Percentiles rank a stretch among this genome's conserved stretches.
Conservation (phyloP, 1,140 invertebrate genomes). For the Saxidomus purpurata region DNA sequence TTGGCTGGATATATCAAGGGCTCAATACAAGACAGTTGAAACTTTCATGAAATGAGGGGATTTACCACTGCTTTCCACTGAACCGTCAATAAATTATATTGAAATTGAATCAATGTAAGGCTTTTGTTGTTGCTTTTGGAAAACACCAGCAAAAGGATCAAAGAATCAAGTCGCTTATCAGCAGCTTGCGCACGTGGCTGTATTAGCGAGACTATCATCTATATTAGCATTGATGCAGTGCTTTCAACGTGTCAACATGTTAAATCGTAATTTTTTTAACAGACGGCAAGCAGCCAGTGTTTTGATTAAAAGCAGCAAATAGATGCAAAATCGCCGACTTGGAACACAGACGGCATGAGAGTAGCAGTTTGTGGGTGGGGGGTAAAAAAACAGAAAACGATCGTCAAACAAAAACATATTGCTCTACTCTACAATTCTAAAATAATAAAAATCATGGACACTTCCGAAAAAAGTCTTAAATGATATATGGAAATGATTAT, state of each 20-base stretch:
- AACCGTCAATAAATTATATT: no score
- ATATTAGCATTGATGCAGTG: not conserved
- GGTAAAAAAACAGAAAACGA: not conserved
- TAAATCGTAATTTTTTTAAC: not conserved
- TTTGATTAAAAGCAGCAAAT: not conserved
- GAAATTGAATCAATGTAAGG: no score
- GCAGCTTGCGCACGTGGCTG: not conserved
- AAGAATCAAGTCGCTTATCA: no score
- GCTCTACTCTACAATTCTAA: not conserved
- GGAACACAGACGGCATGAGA: not conserved
- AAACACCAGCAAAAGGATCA: no score
- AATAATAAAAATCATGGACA: not conserved
- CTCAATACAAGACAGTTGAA: no score
- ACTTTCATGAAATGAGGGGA: no score
- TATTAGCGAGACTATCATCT: not conserved
- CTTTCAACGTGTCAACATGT: not conserved
- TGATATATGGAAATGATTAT: not conserved
- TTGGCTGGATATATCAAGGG: no score
- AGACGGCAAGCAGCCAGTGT: not conserved
- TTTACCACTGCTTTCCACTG: no score
- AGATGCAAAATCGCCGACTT: not conserved
- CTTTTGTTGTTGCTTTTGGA: no score
- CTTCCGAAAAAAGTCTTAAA: slow-evolving; percentile 14
- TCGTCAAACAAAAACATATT: slow-evolving; percentile 6
- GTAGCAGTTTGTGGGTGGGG: not conserved